These are phyloP conservation scores for Mamestra brassicae DNA, from an alignment of 2,888 invertebrate species.

Conservation along the genomic window DNA sequence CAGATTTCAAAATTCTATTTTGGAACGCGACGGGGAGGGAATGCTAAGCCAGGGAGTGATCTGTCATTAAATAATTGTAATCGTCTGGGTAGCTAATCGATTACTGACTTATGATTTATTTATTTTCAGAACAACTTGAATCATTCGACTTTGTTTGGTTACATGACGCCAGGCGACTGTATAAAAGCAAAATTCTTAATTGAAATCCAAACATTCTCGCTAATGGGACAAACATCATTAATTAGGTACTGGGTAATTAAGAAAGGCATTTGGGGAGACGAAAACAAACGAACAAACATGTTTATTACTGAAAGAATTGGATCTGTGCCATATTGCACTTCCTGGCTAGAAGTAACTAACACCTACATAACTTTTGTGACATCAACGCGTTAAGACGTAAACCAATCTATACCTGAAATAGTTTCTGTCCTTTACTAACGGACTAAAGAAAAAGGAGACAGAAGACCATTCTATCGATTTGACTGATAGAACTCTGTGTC, in stretches of 20 bases:
- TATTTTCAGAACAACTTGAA: neutral
- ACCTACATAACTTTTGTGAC: neutral
- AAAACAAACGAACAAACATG: constrained; percentile 9
- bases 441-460: neutral
- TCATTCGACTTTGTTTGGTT: neutral
- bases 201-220: neutral
- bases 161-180: too few relatives aligned
- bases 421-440: neutral
- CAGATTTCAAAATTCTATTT: constrained; percentile 40
- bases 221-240: neutral
- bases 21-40: neutral
- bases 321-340: constrained; percentile 18
- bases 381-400: neutral
- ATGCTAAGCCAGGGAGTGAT: neutral
- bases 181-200: neutral
- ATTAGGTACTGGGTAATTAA: neutral
- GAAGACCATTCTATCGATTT: neutral
- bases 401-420: neutral
- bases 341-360: constrained; percentile 5
- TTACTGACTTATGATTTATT: neutral
- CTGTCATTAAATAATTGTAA: neutral
- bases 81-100: neutral
- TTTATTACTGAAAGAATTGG: constrained; percentile 26
- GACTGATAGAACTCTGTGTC: too few relatives aligned
- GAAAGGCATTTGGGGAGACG: neutral